Evolutionary conservation across 2,113 vertebrate species (phyloP), one percentile per base, ranked within the genome.

Genomic region (Gnathonemus echidnorhynchus): DNA sequence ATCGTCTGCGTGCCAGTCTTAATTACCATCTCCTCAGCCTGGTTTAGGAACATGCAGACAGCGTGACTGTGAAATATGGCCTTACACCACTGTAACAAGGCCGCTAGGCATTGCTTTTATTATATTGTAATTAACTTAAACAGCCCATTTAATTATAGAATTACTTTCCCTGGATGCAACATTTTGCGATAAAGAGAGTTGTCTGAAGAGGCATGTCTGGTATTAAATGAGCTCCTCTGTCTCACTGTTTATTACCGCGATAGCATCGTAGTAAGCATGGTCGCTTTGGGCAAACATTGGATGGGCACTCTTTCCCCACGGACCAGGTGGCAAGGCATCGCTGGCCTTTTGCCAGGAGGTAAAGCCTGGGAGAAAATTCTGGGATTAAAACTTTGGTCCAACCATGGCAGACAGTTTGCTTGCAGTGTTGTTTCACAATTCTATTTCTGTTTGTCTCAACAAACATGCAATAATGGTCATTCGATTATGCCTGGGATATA

Each of bases 121-220:
- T 85, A 85, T n/a, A 46, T 85, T 48, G 8, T 24, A 85, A 46
- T 85, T 46, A 85, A 85, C 83, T 45, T 85, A 85, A 85, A 48
- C 42, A 85, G 10, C 83, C 83, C 83, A 46, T 85, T 85, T 85
- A 85, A 48, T 85, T 85, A 46, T 85, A 48, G 42, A 85, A 85
- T 85, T 85, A 85, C 83, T 85, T 85, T 48, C 83, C 21, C 83
- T 45, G 19, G 39, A 85, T 45, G 77, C 77, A 19, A 39, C 19
- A 45, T 48, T 84, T 85, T 46, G 15, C 42, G 9, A 24, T 48
- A 21, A 42, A 85, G 39, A 85, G 3, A 21, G 83, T 45, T 80
- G 74, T 80, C 74, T 39, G 74, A 21, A 80, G 15, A 80, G 74
- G 74, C 74, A 42, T 80, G 39, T 80, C 74, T 80, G 35, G 74